Evolutionary conservation across 2,113 vertebrate species (phyloP).

Genomic region (Sceloporus tristichus): DNA sequence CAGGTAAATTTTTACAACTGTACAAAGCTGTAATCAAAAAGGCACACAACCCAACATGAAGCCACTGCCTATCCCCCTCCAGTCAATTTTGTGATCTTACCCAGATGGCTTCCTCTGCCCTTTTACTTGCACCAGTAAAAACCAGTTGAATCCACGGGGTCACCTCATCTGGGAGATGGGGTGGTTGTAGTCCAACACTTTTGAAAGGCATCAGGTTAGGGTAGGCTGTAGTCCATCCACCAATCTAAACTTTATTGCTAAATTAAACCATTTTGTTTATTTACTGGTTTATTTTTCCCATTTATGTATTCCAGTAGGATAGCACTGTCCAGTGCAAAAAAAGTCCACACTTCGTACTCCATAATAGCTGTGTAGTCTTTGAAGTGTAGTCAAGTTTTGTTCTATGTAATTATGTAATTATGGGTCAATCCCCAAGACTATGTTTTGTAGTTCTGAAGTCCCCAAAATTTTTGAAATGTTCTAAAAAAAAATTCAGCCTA

Average conservation of each 20-base stretch:
- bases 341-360: too few species aligned
- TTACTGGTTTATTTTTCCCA: background rate
- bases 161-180: background rate
- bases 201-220: background rate
- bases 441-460: too few species aligned
- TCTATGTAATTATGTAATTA: background rate
- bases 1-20: constrained; percentile 33
- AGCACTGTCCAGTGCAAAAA: background rate
- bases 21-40: constrained; percentile 45
- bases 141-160: constrained; percentile 2
- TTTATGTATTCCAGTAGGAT: background rate
- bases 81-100: background rate
- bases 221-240: background rate
- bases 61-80: background rate
- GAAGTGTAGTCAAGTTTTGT: background rate
- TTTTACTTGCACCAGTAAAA: background rate
- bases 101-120: background rate
- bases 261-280: background rate
- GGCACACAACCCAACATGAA: constrained; percentile 6
- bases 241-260: background rate
- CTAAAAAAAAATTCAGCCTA: too few species aligned
- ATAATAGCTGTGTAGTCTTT: background rate
- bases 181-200: background rate
- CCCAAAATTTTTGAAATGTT: too few species aligned
- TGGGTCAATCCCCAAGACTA: too few species aligned